Evolutionary conservation across 1,140 invertebrate species (phyloP), one percentile per base, ranked within the genome.

Genomic region (Hormaphis cornu): DNA sequence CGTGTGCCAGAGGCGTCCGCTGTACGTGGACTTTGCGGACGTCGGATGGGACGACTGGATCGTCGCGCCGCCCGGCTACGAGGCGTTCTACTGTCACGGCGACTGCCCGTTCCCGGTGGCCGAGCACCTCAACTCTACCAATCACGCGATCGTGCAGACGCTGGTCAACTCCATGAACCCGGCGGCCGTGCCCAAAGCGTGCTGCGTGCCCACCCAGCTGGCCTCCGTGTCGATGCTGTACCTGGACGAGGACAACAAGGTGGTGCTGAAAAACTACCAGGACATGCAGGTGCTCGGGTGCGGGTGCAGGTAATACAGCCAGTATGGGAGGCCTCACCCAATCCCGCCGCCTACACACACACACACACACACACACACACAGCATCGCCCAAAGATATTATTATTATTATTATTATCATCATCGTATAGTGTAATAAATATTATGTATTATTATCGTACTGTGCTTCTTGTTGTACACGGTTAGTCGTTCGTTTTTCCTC

Each of bases 31-130:
- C 79, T 99, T 99, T 78, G 84, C 80, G 8, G 92, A 97, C 73
- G 94, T 99, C 12, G 95, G 95, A 22, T 99, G 97, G 97, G 90
- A 91, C 75, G 93, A 97, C 79, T 99, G 97, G 97, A 98, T 99
- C 75, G 92, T 99, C n/a, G 96, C 95, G 8, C 97, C 97, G 3
- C 85, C 87, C 8, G 93, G 94, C 22, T 98, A 98, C 80, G 87
- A 97, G 73, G 95, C 96, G 0, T 97, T 85, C 80, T 96, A 93
- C 78, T 99, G 96, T 79, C 85, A 91, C 73, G 96, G 97, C 4
- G 89, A 95, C 74, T 98, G 96, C 80, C 88, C 88, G 8, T 97
- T 92, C 76, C 95, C 95, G 3, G 80, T 98, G 70, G 84, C 90
- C 26, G 91, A 95, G 74, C 91, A 97, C 79, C 78, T 97, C 12